Base-by-base conservation (phyloP, 2,888 invertebrate genomes). In the Luperina nickerlii region DNA sequence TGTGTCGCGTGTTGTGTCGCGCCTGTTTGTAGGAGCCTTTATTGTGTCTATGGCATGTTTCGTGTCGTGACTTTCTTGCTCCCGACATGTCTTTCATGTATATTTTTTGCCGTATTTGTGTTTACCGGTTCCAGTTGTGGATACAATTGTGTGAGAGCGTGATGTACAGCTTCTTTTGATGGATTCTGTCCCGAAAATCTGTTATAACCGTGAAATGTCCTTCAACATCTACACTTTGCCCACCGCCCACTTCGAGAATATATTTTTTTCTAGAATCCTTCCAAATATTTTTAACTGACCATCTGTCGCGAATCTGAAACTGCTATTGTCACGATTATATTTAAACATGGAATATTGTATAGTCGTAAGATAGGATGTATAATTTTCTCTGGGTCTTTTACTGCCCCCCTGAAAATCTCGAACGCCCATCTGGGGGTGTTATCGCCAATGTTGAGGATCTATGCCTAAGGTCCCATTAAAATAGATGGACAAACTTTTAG, bases 71-170 rank as follows among this genome's bases (percentile, higher is more conserved):
- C 20, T 8, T 7, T 81, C 60, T 66, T 32, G 38, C 15, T 67
- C 57, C n/a, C 9, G 0, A 9, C 32, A 67, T 42, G 18, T n/a
- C 38, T 7, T 32, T 54, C 54, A 42, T 15, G 45, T 32, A 76
- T 0, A 66, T 81, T 74, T 1, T 74, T 0, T 20, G 1, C 27
- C 27, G 20, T 79, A 81, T 73, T 67, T 60, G 51, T 51, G 24
- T 66, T 20, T n/a, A 38, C 24, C 45, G n/a, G 18, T 57, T 57
- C 8, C 60, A 48, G 13, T 74, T 27, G 13, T 66, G 24, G n/a
- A 60, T 45, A n/a, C n/a, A 6, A 67, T 15, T 65, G 24, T 32
- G 3, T 67, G 15, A 67, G 15, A 42, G 0, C n/a, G 11, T n/a
- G 8, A n/a, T n/a, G 3, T 78, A 18, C 24, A n/a, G 27, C n/a